Evolutionary conservation across 2,113 vertebrate genomes (phyloP).

Genomic region (Cavia porcellus): DNA sequence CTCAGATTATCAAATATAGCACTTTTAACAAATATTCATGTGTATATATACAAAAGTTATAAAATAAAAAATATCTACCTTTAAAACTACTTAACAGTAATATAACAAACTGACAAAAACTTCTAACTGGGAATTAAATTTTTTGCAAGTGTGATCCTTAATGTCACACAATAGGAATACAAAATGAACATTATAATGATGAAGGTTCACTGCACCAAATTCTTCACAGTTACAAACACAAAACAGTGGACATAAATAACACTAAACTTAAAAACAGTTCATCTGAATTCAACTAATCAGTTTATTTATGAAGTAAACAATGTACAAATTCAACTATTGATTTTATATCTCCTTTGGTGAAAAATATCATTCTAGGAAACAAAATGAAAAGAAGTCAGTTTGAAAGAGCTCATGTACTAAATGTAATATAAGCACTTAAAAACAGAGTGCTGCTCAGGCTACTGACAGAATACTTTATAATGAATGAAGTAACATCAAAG

Average conservation of each 20-base stretch:
- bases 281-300: not conserved
- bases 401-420: not conserved
- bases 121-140: conserved; percentile 31
- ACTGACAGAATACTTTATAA: not conserved
- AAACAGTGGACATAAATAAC: not conserved
- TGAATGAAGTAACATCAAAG: not conserved
- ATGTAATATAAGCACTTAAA: not conserved
- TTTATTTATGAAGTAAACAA: conserved; percentile 32
- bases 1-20: not conserved
- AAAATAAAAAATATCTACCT: not conserved
- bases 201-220: not conserved
- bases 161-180: not conserved
- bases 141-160: conserved; percentile 35
- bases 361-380: not conserved
- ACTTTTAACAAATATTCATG: not conserved
- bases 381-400: not conserved
- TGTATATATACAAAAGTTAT: not conserved
- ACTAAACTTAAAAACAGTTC: not conserved
- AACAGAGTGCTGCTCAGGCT: not conserved
- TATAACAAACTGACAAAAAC: conserved; percentile 3
- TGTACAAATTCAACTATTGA: not conserved
- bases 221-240: not conserved
- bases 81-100: conserved; percentile 19
- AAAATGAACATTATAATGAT: not conserved
- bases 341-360: not conserved